Base-by-base conservation (phyloP, 2,113 vertebrate genomes). In the Corythaixoides concolor region DNA sequence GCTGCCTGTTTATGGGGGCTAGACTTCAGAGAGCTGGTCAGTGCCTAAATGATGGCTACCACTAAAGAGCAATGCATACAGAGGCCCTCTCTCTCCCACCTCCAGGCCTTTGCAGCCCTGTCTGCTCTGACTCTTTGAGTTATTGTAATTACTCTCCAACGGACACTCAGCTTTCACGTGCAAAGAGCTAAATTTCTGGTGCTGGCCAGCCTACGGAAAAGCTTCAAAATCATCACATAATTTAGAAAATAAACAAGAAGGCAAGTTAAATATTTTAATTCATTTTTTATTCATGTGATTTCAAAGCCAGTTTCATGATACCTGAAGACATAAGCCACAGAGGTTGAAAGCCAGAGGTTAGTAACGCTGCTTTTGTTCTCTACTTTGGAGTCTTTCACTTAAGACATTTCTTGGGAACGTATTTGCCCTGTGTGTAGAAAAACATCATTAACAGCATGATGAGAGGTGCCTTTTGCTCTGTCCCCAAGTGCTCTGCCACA, bases 401-500 rank as follows among this genome's bases (percentile, higher is more conserved):
- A 66, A 86, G 72, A 58, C 1, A 47, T 82, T 2, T 78, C 80
- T 92, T 88, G 85, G 85, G 88, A 96, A 93, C 0, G 4, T 64
- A 67, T 30, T 96, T 74, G 23, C 56, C 49, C n/a, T 90, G 6
- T 53, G 30, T 56, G 73, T 86, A 64, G 33, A 93, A 94, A 95
- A 96, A 90, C 73, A 90, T 78, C 43, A 60, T 96, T 89, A 92
- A 72, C 52, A 75, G 26, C 64, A 90, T 67, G 92, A 85, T 76
- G 85, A 96, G 85, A 97, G 60, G 39, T 85, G 43, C 56, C 80
- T 91, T 94, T 91, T 95, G 43, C 80, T 85, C 76, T 89, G 68
- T 96, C 81, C 66, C 56, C 33, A 87, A 87, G 39, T 78, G 66
- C 39, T 94, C 52, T 68, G 77, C 53, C 68, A 82, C 15, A 53